These are phyloP conservation scores for Pseudorhombus dupliciocellatus DNA, from an alignment of 2,113 vertebrate species.

Conservation along the genomic window DNA sequence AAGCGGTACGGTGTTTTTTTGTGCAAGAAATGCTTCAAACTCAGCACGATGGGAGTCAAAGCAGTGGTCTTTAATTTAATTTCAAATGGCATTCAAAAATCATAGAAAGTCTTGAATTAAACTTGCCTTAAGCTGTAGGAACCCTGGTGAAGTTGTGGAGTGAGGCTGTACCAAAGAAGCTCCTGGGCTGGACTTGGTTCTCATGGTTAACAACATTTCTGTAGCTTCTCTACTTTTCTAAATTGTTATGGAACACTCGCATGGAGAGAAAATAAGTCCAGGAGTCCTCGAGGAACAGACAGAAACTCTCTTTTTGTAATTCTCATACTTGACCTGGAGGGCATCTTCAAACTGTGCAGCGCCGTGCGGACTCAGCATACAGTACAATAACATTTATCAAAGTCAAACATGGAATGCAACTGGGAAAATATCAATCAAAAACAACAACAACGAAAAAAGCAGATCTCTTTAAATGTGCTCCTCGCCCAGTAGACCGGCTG, in stretches of 20 bases:
- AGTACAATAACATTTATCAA: constrained; percentile 66
- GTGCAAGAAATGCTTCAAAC: too few relatives aligned
- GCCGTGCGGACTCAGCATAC: constrained; percentile 38
- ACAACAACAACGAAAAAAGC: not conserved
- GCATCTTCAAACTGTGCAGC: constrained; percentile 69
- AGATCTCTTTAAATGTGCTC: constrained; percentile 67
- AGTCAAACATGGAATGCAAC: constrained; percentile 62
- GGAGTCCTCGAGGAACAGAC: too few relatives aligned
- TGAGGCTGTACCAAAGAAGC: constrained; percentile 13
- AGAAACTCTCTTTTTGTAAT: constrained; percentile 64
- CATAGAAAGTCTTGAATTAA: too few relatives aligned
- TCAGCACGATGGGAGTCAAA: too few relatives aligned
- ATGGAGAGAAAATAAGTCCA: constrained; percentile 30
- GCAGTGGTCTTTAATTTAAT: too few relatives aligned
- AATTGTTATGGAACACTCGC: not conserved
- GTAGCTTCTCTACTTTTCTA: constrained; percentile 25
- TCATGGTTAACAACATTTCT: constrained; percentile 8
- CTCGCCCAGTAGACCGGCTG: constrained; percentile 76
- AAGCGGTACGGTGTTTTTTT: too few relatives aligned
- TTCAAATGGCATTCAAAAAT: too few relatives aligned
- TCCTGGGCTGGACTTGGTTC: not conserved
- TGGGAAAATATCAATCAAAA: constrained; percentile 20
- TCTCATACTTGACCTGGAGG: constrained; percentile 69
- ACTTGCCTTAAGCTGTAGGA: too few relatives aligned
- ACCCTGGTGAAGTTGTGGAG: too few relatives aligned